phyloP scores from a whole-genome alignment of 1,140 invertebrate genomes.

The Littorina saxatilis region DNA sequence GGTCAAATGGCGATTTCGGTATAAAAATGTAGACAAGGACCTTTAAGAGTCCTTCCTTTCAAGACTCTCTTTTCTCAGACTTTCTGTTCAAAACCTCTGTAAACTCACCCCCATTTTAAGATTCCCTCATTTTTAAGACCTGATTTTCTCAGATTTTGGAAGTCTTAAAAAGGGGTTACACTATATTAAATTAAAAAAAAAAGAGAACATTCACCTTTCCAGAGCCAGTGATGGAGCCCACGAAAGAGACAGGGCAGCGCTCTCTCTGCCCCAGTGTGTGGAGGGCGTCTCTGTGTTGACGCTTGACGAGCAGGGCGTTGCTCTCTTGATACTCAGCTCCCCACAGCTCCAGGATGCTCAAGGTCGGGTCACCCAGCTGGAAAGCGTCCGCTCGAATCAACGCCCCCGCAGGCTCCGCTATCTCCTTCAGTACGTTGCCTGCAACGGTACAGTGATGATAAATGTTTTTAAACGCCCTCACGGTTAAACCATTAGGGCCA shows the following conservation, averaged over 20 bases:
- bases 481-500: too few species aligned
- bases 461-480: too few species aligned
- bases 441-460: slow-evolving; percentile 55
- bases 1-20: too few species aligned
- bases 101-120: too few species aligned
- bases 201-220: slow-evolving; percentile 82
- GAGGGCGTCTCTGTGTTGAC: slow-evolving; percentile 81
- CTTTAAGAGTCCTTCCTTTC: too few species aligned
- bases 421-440: slow-evolving; percentile 97
- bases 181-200: too few species aligned
- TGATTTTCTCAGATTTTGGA: too few species aligned
- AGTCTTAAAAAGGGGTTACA: too few species aligned
- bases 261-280: slow-evolving; percentile 88
- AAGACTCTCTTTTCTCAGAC: too few species aligned
- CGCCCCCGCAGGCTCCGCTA: slow-evolving; percentile 95
- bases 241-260: slow-evolving; percentile 94
- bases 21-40: too few species aligned
- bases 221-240: slow-evolving; percentile 92
- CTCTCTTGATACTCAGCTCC: slow-evolving; percentile 99
- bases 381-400: slow-evolving; percentile 90
- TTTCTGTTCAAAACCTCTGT: too few species aligned
- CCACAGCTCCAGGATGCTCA: slow-evolving; percentile 95
- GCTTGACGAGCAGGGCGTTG: slow-evolving; percentile 87
- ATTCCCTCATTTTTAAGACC: too few species aligned
- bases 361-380: slow-evolving; percentile 94